Percentiles rank a stretch among this genome's conserved stretches.
phyloP scores from a whole-genome alignment of 2,113 vertebrate species.

The Phylloscopus whistleri region DNA sequence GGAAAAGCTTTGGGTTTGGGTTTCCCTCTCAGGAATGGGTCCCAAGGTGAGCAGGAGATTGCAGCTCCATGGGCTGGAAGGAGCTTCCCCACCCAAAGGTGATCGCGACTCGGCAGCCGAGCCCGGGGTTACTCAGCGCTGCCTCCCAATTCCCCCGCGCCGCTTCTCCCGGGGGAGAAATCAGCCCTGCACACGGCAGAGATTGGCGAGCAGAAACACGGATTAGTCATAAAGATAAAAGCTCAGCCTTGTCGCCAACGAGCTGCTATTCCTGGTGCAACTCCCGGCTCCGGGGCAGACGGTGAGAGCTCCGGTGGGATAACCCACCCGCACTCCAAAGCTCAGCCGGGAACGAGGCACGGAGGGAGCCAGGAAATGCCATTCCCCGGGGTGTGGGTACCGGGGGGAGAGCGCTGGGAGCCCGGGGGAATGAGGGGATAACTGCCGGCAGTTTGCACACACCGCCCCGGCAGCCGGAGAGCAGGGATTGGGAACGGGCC shows the following conservation, averaged over 20 bases:
- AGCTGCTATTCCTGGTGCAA: neutral
- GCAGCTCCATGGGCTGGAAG: rapidly evolving
- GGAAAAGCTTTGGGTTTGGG: neutral
- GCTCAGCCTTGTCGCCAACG: neutral
- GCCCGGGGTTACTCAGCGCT: neutral
- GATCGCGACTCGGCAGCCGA: neutral
- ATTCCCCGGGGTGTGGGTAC: rapidly evolving
- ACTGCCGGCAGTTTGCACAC: neutral
- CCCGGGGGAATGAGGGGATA: neutral
- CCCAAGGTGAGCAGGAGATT: neutral
- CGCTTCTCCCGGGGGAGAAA: neutral
- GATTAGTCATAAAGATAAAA: slow-evolving; percentile 44
- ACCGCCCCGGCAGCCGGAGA: rapidly evolving
- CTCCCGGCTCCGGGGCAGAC: neutral
- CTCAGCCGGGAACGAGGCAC: neutral
- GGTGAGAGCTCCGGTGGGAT: neutral
- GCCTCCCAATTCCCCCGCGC: neutral
- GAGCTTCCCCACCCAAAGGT: neutral
- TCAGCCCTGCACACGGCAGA: neutral
- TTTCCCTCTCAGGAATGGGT: neutral
- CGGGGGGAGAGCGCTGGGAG: neutral
- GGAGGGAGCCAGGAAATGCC: neutral
- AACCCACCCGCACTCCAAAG: neutral
- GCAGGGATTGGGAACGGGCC: neutral
- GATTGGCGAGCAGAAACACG: neutral